Percentiles rank a stretch among this genome's conserved stretches.
phyloP scores from a whole-genome alignment of 2,113 vertebrate species.

The Coryphaenoides rupestris region DNA sequence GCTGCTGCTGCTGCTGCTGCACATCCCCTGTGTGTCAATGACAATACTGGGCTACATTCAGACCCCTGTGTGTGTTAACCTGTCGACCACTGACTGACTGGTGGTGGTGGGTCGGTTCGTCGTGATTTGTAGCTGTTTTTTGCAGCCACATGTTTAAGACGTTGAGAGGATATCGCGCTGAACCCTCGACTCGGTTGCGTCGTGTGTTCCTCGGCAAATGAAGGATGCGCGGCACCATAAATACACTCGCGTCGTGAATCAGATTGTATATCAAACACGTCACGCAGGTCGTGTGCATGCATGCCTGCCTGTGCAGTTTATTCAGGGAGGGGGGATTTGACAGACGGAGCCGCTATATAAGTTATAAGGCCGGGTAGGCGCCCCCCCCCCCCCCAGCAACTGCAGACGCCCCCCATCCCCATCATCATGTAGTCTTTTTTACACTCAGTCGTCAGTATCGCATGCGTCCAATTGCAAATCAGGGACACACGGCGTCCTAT shows the following conservation, averaged over 20 bases:
- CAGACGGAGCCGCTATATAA: conserved; percentile 44
- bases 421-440: conserved; percentile 31
- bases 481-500: conserved; percentile 29
- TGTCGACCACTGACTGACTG: too few species aligned
- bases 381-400: conserved; percentile 22
- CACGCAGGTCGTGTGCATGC: conserved; percentile 11
- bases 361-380: conserved; percentile 22
- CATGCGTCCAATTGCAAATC: conserved; percentile 15
- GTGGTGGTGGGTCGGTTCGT: too few species aligned
- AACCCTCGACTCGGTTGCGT: too few species aligned
- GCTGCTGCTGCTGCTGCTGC: conserved; percentile 2
- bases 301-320: too few species aligned
- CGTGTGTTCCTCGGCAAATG: too few species aligned
- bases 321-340: conserved; percentile 60
- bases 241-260: conserved; percentile 9
- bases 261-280: conserved; percentile 5
- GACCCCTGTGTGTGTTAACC: too few species aligned
- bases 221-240: too few species aligned
- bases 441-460: neutral
- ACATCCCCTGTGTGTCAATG: neutral
- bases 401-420: too few species aligned
- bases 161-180: too few species aligned
- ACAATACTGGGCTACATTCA: neutral
- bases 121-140: neutral
- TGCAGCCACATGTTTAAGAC: too few species aligned